Evolutionary conservation across 2,888 invertebrate genomes (phyloP).

Genomic region (Boloria selene): DNA sequence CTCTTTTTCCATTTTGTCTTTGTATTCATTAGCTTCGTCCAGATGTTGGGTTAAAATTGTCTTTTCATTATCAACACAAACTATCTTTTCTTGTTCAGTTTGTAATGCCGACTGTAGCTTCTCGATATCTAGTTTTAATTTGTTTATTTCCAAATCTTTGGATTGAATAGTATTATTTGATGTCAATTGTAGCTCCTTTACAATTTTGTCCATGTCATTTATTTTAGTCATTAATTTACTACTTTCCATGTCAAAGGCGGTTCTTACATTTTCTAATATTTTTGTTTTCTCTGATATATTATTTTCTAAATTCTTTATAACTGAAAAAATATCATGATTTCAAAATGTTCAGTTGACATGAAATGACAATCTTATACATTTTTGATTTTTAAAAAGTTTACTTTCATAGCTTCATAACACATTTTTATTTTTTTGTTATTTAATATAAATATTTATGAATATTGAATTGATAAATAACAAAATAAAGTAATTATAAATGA

Average conservation of each 20-base stretch:
- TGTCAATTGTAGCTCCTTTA: conserved; percentile 47
- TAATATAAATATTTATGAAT: conserved; percentile 1
- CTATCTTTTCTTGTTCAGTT: conserved; percentile 41
- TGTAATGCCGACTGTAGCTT: conserved; percentile 44
- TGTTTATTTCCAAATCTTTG: conserved; percentile 47
- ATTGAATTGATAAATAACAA: not conserved
- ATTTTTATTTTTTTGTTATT: no score
- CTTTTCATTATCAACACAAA: conserved; percentile 46
- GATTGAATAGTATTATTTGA: conserved; percentile 43
- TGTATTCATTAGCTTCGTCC: conserved; percentile 45
- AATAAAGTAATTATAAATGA: no score
- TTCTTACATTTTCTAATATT: conserved; percentile 48
- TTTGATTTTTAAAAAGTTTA: no score
- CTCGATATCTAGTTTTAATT: conserved; percentile 47
- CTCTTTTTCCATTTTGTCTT: conserved; percentile 50
- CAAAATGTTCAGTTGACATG: no score
- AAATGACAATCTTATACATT: no score
- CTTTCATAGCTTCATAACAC: no score
- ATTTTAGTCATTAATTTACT: conserved; percentile 50
- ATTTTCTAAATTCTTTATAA: conserved; percentile 47
- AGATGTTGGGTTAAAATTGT: conserved; percentile 45
- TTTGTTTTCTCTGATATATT: conserved; percentile 49
- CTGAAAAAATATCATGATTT: no score
- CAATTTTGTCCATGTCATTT: conserved; percentile 49
- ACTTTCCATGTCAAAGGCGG: conserved; percentile 48